A percentile compares a stretch with the other conserved stretches of the same genome.
phyloP scores from a whole-genome alignment of 2,113 vertebrate species.

The Lampris megalopsis region DNA sequence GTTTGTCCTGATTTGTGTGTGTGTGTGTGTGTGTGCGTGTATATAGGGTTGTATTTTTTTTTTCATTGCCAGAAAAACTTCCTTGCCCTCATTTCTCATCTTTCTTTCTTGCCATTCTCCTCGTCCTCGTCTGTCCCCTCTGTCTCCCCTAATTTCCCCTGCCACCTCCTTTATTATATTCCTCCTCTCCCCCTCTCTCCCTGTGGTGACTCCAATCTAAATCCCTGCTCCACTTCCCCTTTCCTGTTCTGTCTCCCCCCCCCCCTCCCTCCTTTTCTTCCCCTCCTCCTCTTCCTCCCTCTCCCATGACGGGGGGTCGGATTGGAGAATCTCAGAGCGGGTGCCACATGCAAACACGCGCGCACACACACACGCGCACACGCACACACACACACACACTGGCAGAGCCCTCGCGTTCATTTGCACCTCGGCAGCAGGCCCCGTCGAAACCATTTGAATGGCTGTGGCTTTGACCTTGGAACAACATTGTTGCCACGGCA shows the following conservation, averaged over 20 bases:
- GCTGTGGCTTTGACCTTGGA: slow-evolving; percentile 61
- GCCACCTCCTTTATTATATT: slow-evolving; percentile 45
- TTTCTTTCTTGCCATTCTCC: slow-evolving; percentile 21
- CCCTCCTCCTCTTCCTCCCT: slow-evolving; percentile 25
- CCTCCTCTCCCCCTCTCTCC: slow-evolving; percentile 29
- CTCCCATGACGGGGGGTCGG: background rate
- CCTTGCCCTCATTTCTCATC: slow-evolving; percentile 21
- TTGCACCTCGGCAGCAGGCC: slow-evolving; percentile 67
- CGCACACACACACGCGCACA: too few species aligned
- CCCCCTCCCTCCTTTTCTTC: background rate
- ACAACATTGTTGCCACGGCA: slow-evolving; percentile 57
- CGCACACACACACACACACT: slow-evolving; percentile 11
- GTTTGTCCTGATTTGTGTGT: slow-evolving; percentile 1
- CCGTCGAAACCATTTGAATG: slow-evolving; percentile 32
- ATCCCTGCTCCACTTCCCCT: slow-evolving; percentile 14
- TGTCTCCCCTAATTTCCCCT: background rate
- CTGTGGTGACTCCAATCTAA: slow-evolving; percentile 23
- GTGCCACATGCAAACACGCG: too few species aligned
- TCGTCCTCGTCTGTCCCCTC: slow-evolving; percentile 1
- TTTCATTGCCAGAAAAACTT: slow-evolving; percentile 1
- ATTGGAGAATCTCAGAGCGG: too few species aligned
- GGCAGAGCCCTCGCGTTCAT: slow-evolving; percentile 56
- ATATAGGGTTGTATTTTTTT: background rate
- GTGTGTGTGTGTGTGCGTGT: background rate
- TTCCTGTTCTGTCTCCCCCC: slow-evolving; percentile 4